A percentile compares a stretch with the other conserved stretches of the same genome.
These are phyloP conservation scores for Mycteria americana DNA, from an alignment of 2,797 vertebrate genomes.

Conservation along the genomic window DNA sequence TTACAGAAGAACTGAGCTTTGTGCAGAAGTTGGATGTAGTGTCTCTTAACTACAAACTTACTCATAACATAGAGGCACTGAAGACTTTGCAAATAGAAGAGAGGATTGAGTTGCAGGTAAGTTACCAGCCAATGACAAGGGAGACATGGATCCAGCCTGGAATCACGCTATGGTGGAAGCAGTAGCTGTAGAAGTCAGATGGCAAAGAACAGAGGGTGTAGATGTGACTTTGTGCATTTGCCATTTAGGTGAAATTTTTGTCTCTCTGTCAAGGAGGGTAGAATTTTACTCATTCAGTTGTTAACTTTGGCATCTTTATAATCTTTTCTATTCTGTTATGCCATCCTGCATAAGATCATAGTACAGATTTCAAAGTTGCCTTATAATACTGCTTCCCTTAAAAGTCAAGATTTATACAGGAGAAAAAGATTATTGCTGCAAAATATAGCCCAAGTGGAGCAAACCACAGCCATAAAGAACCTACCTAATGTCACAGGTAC, in stretches of 20 bases:
- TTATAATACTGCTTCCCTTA: neutral
- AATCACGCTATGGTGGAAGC: neutral
- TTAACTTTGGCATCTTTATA: neutral
- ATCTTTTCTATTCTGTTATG: neutral
- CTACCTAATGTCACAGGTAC: neutral
- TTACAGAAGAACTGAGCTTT: conserved; percentile 74
- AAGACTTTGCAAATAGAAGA: conserved; percentile 69
- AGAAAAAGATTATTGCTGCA: neutral
- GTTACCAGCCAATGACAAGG: neutral
- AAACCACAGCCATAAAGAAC: neutral
- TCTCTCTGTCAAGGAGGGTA: neutral
- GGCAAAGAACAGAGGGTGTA: neutral
- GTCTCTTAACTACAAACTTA: conserved; percentile 68
- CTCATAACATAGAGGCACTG: conserved; percentile 75
- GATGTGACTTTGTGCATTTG: neutral
- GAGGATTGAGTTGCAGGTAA: conserved; percentile 77
- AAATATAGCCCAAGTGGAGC: neutral
- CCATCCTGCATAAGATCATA: neutral
- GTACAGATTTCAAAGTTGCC: neutral
- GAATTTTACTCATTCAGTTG: neutral
- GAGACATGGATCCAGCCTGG: neutral
- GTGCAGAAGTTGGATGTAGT: conserved; percentile 41
- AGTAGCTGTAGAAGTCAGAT: neutral
- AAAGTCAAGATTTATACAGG: neutral
- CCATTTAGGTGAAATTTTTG: neutral